Evolutionary conservation across 2,113 vertebrate species (phyloP).

Genomic region (Pseudorhombus dupliciocellatus): DNA sequence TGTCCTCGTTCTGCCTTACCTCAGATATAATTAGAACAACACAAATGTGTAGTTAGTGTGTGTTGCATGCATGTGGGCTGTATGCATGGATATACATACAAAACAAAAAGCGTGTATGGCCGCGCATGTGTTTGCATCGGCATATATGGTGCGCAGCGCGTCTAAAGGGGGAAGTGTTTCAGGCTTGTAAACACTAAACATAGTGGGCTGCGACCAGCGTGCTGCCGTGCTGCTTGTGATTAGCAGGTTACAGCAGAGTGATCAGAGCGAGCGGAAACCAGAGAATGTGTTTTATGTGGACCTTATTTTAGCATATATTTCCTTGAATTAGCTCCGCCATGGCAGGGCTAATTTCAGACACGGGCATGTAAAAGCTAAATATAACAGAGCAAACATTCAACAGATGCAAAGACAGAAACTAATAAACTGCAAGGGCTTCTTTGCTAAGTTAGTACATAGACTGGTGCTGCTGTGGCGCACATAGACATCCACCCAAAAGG

Average conservation of each 20-base stretch:
- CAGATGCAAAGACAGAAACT: constrained; percentile 67
- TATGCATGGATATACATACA: constrained; percentile 36
- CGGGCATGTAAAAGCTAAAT: constrained; percentile 64
- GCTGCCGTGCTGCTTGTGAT: constrained; percentile 68
- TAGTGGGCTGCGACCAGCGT: constrained; percentile 60
- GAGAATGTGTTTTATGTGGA: constrained; percentile 63
- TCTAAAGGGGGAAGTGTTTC: constrained; percentile 52
- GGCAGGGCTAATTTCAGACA: constrained; percentile 61
- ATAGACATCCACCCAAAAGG: constrained; percentile 25
- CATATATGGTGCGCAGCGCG: constrained; percentile 30
- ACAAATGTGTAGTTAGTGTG: not conserved
- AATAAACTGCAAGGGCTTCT: constrained; percentile 59
- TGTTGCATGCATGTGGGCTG: constrained; percentile 29
- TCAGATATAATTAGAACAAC: constrained; percentile 38
- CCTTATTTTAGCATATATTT: constrained; percentile 67
- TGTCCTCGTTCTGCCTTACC: constrained; percentile 20
- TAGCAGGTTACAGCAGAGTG: constrained; percentile 65
- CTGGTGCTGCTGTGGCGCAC: constrained; percentile 28
- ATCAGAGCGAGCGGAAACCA: constrained; percentile 74
- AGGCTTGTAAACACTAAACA: constrained; percentile 77
- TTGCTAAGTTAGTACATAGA: constrained; percentile 47
- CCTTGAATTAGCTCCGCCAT: constrained; percentile 63
- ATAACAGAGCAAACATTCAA: constrained; percentile 56
- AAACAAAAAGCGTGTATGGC: constrained; percentile 7
- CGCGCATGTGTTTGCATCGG: constrained; percentile 21